These are phyloP conservation scores for Sphecodes monilicornis DNA, from an alignment of 2,888 invertebrate species.

Conservation along the genomic window DNA sequence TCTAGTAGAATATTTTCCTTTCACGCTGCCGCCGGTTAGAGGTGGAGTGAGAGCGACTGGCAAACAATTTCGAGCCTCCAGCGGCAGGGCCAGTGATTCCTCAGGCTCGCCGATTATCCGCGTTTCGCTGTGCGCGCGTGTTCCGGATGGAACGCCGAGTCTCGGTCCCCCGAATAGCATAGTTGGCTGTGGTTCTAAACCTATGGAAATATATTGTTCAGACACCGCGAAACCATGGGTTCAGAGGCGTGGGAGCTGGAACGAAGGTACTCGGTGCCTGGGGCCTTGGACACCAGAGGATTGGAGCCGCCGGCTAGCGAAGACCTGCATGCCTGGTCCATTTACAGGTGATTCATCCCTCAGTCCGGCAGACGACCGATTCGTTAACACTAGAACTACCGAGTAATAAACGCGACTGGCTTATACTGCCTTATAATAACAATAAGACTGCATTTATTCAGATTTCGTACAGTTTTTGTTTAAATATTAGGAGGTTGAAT, in stretches of 20 bases:
- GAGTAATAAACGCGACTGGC: too few species aligned
- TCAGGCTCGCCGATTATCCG: slow-evolving; percentile 52
- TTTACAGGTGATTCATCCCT: slow-evolving; percentile 89
- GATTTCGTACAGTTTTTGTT: too few species aligned
- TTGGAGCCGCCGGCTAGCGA: slow-evolving; percentile 91
- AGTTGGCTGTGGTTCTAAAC: neutral
- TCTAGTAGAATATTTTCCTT: slow-evolving; percentile 38
- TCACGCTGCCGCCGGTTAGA: slow-evolving; percentile 23
- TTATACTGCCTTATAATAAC: too few species aligned
- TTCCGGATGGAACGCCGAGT: slow-evolving; percentile 12
- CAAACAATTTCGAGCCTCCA: slow-evolving; percentile 39
- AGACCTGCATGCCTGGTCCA: slow-evolving; percentile 98
- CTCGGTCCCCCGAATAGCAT: neutral
- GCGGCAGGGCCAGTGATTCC: slow-evolving; percentile 38
- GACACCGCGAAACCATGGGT: slow-evolving; percentile 78
- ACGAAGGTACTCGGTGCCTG: slow-evolving; percentile 95
- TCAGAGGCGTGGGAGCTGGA: slow-evolving; percentile 89
- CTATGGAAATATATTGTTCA: slow-evolving; percentile 50
- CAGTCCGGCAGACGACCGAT: too few species aligned
- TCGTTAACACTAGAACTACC: too few species aligned
- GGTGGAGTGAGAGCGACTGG: slow-evolving; percentile 7
- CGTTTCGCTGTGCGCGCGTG: slow-evolving; percentile 23
- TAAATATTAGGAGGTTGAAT: too few species aligned
- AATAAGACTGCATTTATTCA: too few species aligned
- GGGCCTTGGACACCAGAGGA: slow-evolving; percentile 90